These are phyloP conservation scores for Cancer borealis DNA, from an alignment of 2,888 invertebrate genomes.

Conservation along the genomic window DNA sequence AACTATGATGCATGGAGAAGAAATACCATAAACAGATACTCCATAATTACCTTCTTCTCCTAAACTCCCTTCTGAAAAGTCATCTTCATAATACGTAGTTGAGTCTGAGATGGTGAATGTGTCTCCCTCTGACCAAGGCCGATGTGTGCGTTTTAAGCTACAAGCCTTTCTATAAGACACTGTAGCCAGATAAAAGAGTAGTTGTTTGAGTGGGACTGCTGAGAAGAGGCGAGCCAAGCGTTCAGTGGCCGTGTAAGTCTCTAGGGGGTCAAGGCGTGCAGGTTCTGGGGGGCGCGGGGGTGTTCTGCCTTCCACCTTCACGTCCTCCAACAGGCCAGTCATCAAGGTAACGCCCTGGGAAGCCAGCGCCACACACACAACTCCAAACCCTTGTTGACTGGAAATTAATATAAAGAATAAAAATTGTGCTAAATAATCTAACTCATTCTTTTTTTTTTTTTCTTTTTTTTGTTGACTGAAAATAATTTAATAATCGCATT, in stretches of 20 bases:
- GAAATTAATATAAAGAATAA: background rate
- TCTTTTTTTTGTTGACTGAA: too few relatives aligned
- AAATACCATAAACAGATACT: background rate
- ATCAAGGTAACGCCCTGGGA: constrained; percentile 90
- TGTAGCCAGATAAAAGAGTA: constrained; percentile 93
- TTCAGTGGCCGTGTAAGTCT: constrained; percentile 86
- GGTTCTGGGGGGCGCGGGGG: constrained; percentile 80
- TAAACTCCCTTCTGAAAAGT: constrained; percentile 91
- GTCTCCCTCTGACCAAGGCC: constrained; percentile 91
- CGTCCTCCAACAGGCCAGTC: constrained; percentile 87
- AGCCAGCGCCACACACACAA: constrained; percentile 92
- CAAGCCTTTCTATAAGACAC: constrained; percentile 95
- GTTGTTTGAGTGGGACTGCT: constrained; percentile 87
- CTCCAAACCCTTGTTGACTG: constrained; percentile 92
- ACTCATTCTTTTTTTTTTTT: too few relatives aligned
- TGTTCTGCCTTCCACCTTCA: constrained; percentile 84
- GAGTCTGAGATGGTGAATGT: constrained; percentile 93
- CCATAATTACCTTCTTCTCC: constrained; percentile 88
- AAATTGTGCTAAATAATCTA: too few relatives aligned
- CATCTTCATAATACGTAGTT: constrained; percentile 96
- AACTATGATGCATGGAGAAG: background rate
- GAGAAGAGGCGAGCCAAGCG: constrained; percentile 86
- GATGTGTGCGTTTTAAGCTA: constrained; percentile 89
- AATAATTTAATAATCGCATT: too few relatives aligned
- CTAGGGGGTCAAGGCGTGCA: constrained; percentile 85